Evolutionary conservation across 2,113 vertebrate species (phyloP), one percentile per base, ranked within the genome.

Genomic region (Rhinogobius similis): DNA sequence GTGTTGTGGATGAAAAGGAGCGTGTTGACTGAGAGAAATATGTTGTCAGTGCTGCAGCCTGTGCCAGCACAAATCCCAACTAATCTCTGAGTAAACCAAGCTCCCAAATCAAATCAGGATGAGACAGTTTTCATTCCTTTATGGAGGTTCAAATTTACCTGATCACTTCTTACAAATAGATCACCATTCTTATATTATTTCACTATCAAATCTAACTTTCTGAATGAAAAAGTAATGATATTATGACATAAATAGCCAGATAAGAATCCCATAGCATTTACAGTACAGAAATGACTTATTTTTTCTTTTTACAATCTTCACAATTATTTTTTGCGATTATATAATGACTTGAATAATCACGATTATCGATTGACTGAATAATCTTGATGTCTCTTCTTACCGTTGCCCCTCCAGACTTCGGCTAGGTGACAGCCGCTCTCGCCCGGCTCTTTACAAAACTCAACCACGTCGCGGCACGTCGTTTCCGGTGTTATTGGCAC

Each of bases 401-500:
- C 98, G 46, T 96, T 98, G 83, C 98, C 97, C 81, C 95, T 92
- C 98, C 98, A 99, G 48, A 99, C 96, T 88, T 99, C 97, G 10
- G 97, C 97, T 89, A 99, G 92, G 88, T 99, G 97, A 89, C 98
- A 99, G 73, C 95, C 93, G n/a, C 93, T 96, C 88, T 99, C 98
- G 10, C 98, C 98, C 5, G 97, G 96, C 85, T 98, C 98, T 79
- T 98, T 99, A 91, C 98, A 99, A 90, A 99, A 98, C 85, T 99
- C 98, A 0, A 99, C 97, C 0, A 99, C 96, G 84, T 99, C 98
- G 0, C 96, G 95, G 86, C 98, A 99, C 0, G 95, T 96, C 43
- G 98, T 98, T 93, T 99, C 98, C 5, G 98, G 98, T 69, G 97
- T 99, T 91, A 99, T 94, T 87, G 98, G 98, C 86, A 99, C 98